Evolutionary conservation across 2,113 vertebrate genomes (phyloP), one percentile per base, ranked within the genome.

Genomic region (Syngnathus floridae): DNA sequence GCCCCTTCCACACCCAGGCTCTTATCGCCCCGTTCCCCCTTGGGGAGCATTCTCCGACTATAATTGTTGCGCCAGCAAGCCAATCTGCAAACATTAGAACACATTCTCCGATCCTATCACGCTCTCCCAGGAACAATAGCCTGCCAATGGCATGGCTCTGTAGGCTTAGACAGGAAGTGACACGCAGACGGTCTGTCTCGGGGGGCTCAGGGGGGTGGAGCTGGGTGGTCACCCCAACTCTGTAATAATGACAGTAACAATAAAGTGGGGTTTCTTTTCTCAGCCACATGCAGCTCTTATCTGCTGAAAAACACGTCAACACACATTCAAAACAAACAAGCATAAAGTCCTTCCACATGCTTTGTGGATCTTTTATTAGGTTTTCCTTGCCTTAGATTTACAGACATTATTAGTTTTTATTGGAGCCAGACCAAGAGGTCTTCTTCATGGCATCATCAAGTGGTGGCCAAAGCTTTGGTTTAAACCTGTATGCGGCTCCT

Each of bases 21-120:
- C 82, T 88, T 82, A 87, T 88, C 87, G 74, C 59, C 35, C 64
- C 10, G 36, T 61, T 16, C 40, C 71, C 79, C 86, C 87, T 3
- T 41, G 45, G 86, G 82, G 82, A 80, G 51, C 60, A 43, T 79
- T 88, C 75, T 84, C 72, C 73, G 77, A 85, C 66, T 82, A 82
- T 85, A 88, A 88, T 86, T 84, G 82, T 86, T 83, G 77, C 72
- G 81, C 83, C 40, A 48, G 86, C 84, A 73, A 84, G 70, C 74
- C 87, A 83, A 87, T 87, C 84, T 88, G 87, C 81, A 86, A 89
- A 87, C 87, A 89, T 86, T 88, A 84, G 81, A 74, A 85, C 86
- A 88, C 82, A 74, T 87, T 88, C 83, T 77, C 79, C 43, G 75
- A 88, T 88, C 78, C 73, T 86, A 85, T 87, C 88, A 22, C 36